Evolutionary conservation across 2,888 invertebrate species (phyloP).

Genomic region (Zeuzera pyrina): DNA sequence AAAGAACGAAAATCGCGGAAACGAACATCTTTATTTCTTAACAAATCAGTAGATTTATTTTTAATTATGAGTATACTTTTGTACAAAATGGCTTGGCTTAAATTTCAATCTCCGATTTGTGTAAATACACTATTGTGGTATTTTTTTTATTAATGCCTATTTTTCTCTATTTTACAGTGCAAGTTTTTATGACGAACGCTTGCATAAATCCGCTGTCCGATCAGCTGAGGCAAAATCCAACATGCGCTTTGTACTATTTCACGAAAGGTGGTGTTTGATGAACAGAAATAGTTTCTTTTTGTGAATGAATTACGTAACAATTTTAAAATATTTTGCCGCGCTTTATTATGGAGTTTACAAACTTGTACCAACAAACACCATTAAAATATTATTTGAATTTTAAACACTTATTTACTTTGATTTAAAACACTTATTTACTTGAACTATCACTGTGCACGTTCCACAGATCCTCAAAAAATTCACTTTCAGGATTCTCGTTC

Average conservation of each 20-base stretch:
- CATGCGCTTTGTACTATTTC: conserved; percentile 24
- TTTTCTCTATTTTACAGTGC: background rate
- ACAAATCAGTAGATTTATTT: too few species aligned
- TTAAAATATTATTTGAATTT: conserved; percentile 12
- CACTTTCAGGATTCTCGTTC: conserved; percentile 33
- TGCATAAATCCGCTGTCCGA: conserved; percentile 32
- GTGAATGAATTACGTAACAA: background rate
- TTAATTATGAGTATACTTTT: too few species aligned
- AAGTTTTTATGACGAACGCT: conserved; percentile 34
- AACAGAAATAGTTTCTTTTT: conserved; percentile 2
- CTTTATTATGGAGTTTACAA: conserved; percentile 12
- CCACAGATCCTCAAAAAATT: conserved; percentile 29
- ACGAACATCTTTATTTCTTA: conserved; percentile 54
- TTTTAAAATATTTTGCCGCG: background rate
- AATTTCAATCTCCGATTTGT: too few species aligned
- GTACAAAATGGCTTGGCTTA: too few species aligned
- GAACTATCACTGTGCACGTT: conserved; percentile 33
- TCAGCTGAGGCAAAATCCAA: conserved; percentile 48
- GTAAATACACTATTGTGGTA: too few species aligned
- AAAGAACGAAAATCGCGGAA: conserved; percentile 54
- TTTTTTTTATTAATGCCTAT: too few species aligned
- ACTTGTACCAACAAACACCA: conserved; percentile 26
- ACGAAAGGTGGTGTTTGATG: conserved; percentile 29
- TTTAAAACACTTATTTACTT: conserved; percentile 46
- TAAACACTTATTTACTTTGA: conserved; percentile 1